Evolutionary conservation across 2,888 invertebrate species (phyloP), one percentile per base, ranked within the genome.

Genomic region (Neria commutata): DNA sequence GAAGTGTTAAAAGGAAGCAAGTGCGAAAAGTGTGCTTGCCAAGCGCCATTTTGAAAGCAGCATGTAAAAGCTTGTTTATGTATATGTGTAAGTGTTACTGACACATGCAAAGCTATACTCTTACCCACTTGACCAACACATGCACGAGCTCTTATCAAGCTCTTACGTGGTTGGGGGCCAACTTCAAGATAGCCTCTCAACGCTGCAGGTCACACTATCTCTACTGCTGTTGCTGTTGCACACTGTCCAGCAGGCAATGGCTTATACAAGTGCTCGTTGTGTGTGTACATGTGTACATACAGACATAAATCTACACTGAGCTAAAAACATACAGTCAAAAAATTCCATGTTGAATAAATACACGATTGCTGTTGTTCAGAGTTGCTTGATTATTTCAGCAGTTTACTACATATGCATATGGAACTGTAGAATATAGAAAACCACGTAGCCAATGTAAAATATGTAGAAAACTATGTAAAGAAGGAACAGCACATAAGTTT

Each of bases 231-330:
- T 26, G 34, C 25, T 52, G 51, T 66, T 62, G 57, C 58, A 69
- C 67, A 70, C 72, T 72, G 72, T 74, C 67, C 72, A 72, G 74
- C 73, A 72, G n/a, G n/a, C 66, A 72, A 74, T 74, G 74, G 69
- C 74, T 71, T 67, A 68, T 71, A 65, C 61, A 66, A 52, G 54
- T 62, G 56, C 62, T 24, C 16, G 21, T 16, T 34, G 25, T 50
- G 29, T 54, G 46, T 23, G 25, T 51, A 48, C 54, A 54, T 57
- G 55, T 60, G 53, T 55, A n/a, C n/a, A n/a, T n/a, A n/a, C n/a
- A n/a, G n/a, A n/a, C n/a, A n/a, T n/a, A n/a, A n/a, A n/a, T n/a
- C n/a, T n/a, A n/a, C n/a, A n/a, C n/a, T n/a, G n/a, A n/a, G n/a
- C n/a, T n/a, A n/a, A n/a, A n/a, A n/a, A n/a, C n/a, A n/a, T n/a